Evolutionary conservation across 2,797 vertebrate species (phyloP).

Genomic region (Nothura maculosa): DNA sequence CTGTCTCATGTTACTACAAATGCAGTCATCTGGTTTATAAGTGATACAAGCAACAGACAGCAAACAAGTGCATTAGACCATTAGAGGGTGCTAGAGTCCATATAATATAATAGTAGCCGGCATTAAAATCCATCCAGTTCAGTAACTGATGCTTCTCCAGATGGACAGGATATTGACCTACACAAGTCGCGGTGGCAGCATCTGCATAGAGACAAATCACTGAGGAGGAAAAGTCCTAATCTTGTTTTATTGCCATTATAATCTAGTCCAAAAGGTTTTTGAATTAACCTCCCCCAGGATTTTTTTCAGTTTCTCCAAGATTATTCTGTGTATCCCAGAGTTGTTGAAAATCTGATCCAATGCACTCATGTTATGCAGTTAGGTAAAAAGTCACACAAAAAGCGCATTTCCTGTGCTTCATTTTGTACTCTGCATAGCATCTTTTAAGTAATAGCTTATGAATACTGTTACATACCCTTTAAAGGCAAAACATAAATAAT

Average conservation of each 20-base stretch:
- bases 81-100: slow-evolving; percentile 67
- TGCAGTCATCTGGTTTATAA: rapidly evolving
- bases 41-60: rapidly evolving
- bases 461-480: not conserved
- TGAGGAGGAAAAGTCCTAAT: not conserved
- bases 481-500: not conserved
- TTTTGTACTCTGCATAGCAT: not conserved
- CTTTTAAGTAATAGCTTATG: not conserved
- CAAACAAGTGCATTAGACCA: not conserved
- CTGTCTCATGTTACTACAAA: not conserved
- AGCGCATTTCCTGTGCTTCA: not conserved
- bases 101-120: not conserved
- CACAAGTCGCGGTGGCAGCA: rapidly evolving
- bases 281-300: not conserved
- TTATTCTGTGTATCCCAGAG: rapidly evolving
- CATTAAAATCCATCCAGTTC: not conserved
- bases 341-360: not conserved
- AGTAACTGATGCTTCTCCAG: rapidly evolving
- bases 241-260: not conserved
- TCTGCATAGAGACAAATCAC: not conserved
- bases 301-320: rapidly evolving
- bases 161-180: not conserved
- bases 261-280: not conserved
- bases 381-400: not conserved
- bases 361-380: rapidly evolving